These are phyloP conservation scores for Phalacrocorax carbo DNA, from an alignment of 2,113 vertebrate species.

Conservation along the genomic window DNA sequence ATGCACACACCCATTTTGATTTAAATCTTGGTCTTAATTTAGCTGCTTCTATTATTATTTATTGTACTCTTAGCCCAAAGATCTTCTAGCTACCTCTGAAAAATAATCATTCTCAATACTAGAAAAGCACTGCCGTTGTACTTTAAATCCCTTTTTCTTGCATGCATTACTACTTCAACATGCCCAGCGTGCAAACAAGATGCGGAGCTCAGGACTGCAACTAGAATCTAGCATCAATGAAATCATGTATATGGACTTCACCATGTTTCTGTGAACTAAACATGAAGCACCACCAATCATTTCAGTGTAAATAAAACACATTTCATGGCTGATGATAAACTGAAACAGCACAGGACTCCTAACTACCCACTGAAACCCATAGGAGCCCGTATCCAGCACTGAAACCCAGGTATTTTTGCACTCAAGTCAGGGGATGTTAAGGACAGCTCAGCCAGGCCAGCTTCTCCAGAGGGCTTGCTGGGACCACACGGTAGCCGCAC, in stretches of 20 bases:
- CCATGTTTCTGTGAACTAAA: rapidly evolving
- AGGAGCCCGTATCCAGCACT: not conserved
- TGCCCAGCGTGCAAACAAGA: not conserved
- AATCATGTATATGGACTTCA: rapidly evolving
- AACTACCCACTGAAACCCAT: not conserved
- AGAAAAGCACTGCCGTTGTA: not conserved
- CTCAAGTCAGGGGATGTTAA: not conserved
- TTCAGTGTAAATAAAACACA: not conserved
- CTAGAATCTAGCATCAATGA: not conserved
- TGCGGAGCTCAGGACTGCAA: not conserved
- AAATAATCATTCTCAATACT: not conserved
- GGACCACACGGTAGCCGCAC: rapidly evolving
- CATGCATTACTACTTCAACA: not conserved
- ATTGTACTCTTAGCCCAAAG: not conserved
- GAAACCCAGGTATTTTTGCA: not conserved
- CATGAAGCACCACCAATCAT: not conserved
- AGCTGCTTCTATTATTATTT: not conserved
- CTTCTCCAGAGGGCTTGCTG: not conserved
- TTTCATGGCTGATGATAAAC: not conserved
- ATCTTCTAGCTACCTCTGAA: not conserved
- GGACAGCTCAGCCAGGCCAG: not conserved
- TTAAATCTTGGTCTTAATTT: not conserved
- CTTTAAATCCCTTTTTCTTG: not conserved
- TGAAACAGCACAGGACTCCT: not conserved
- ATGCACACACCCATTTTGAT: rapidly evolving